Conservation (phyloP, 2,888 invertebrate species). For the Carabus problematicus region DNA sequence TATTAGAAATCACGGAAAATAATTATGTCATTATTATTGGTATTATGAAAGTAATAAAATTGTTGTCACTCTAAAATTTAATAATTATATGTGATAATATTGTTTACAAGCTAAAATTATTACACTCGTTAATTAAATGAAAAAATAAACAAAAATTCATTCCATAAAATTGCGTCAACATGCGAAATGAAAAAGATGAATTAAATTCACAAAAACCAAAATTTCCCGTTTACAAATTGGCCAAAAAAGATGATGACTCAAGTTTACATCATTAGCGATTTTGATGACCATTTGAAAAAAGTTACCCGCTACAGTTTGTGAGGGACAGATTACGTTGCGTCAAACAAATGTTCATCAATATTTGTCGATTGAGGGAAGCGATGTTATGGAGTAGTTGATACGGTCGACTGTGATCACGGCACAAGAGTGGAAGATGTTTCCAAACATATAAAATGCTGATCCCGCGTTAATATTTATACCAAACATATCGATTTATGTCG, state of each 20-base stretch:
- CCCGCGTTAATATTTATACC: slow-evolving; percentile 57
- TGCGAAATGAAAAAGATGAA: neutral
- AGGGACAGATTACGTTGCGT: slow-evolving; percentile 48
- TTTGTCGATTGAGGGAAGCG: slow-evolving; percentile 14
- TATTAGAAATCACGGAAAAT: too few relatives aligned
- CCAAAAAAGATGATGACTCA: slow-evolving; percentile 51
- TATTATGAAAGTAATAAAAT: too few relatives aligned
- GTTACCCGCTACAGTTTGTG: slow-evolving; percentile 46
- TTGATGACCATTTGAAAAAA: slow-evolving; percentile 52
- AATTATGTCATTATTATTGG: too few relatives aligned
- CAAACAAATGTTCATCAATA: slow-evolving; percentile 44
- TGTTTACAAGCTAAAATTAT: slow-evolving; percentile 13
- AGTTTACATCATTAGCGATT: slow-evolving; percentile 53
- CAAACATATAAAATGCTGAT: slow-evolving; percentile 57
- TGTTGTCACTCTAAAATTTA: too few relatives aligned
- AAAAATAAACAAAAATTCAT: neutral
- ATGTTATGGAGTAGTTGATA: neutral
- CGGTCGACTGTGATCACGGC: slow-evolving; percentile 17
- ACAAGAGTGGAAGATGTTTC: slow-evolving; percentile 52
- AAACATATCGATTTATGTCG: slow-evolving; percentile 51
- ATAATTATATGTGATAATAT: too few relatives aligned
- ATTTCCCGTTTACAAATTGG: slow-evolving; percentile 33
- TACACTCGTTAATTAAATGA: neutral
- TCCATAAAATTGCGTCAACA: neutral
- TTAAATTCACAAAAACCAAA: slow-evolving; percentile 7